A percentile compares a stretch with the other conserved stretches of the same genome.
These are phyloP conservation scores for Erpornis zantholeuca DNA, from an alignment of 2,113 vertebrate genomes.

Conservation along the genomic window DNA sequence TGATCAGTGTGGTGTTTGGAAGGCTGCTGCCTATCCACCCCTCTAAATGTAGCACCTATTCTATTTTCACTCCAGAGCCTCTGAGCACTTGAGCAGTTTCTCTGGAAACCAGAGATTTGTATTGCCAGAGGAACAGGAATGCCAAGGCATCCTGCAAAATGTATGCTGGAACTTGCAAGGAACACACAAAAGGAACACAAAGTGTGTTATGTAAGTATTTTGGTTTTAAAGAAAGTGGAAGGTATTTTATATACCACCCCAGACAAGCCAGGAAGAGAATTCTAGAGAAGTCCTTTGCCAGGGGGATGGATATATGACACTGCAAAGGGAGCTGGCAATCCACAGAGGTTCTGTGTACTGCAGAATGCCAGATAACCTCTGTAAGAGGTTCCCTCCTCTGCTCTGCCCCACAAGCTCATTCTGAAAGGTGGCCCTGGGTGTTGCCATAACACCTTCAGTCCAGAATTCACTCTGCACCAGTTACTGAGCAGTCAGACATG, in stretches of 20 bases:
- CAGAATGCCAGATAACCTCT: background rate
- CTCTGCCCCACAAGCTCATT: background rate
- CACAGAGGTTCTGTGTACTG: background rate
- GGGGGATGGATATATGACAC: background rate
- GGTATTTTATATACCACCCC: background rate
- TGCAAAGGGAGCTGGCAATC: background rate
- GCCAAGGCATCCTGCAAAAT: conserved; percentile 5
- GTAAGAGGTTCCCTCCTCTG: background rate
- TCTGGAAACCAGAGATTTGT: conserved; percentile 31
- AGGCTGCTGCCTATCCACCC: background rate
- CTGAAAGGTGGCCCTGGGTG: background rate
- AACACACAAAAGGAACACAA: background rate
- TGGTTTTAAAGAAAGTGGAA: background rate
- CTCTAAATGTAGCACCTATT: background rate
- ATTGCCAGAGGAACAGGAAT: background rate
- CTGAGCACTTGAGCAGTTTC: conserved; percentile 28
- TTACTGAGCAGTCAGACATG: background rate
- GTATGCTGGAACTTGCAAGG: background rate
- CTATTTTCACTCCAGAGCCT: conserved; percentile 34
- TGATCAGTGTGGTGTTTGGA: background rate
- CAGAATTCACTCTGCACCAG: background rate
- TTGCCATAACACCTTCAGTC: fast-evolving
- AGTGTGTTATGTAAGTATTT: background rate
- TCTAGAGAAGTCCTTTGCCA: background rate
- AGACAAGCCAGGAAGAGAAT: background rate